A percentile compares a stretch with the other conserved stretches of the same genome.
These are phyloP conservation scores for Ellobius talpinus DNA, from an alignment of 2,113 vertebrate species.

Conservation along the genomic window DNA sequence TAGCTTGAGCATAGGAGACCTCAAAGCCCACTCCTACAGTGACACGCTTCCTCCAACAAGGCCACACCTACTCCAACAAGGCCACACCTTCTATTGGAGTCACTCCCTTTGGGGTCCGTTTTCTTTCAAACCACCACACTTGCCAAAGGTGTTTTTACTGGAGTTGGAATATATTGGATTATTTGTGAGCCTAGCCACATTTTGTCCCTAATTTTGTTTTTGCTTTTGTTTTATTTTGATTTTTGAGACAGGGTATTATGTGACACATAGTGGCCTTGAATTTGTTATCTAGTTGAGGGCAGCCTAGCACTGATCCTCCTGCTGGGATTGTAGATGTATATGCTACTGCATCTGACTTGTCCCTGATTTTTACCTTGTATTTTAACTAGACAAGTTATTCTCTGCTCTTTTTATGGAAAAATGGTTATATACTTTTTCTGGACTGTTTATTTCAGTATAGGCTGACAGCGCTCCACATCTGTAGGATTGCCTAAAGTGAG, in stretches of 20 bases:
- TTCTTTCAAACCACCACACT: background rate
- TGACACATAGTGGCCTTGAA: background rate
- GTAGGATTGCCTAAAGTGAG: slow-evolving; percentile 67
- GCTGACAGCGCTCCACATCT: slow-evolving; percentile 11
- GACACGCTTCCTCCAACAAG: too few species aligned
- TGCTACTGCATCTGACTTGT: background rate
- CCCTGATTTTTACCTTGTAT: slow-evolving; percentile 32
- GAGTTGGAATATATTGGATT: background rate
- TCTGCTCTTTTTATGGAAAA: slow-evolving; percentile 60
- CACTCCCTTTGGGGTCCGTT: background rate
- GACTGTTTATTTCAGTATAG: slow-evolving; percentile 47
- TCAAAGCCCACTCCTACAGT: background rate
- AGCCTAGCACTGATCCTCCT: background rate
- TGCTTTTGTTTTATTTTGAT: background rate
- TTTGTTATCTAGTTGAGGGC: background rate
- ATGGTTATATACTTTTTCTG: slow-evolving; percentile 64
- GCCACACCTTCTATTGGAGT: background rate
- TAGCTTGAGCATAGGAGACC: background rate
- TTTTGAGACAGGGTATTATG: background rate
- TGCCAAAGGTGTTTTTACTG: background rate
- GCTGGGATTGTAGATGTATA: background rate
- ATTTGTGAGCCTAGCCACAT: slow-evolving; percentile 6
- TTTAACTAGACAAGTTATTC: slow-evolving; percentile 62
- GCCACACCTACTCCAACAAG: too few species aligned
- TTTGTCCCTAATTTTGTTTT: background rate